These are phyloP conservation scores for Mormyrops attenuatus DNA, from an alignment of 2,797 vertebrate genomes.

Conservation along the genomic window DNA sequence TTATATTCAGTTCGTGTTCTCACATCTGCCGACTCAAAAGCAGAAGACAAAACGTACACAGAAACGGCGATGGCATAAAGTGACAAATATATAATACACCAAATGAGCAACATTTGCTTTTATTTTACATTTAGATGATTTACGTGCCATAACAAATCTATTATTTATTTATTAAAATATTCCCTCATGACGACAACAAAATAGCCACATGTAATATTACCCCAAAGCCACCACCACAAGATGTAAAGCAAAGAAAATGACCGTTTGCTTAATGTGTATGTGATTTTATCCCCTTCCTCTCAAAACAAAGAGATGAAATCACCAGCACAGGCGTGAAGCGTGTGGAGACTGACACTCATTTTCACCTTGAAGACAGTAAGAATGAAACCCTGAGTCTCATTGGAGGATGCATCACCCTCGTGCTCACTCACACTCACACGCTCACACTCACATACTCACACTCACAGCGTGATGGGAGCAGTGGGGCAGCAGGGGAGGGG, in stretches of 20 bases:
- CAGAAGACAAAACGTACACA: background rate
- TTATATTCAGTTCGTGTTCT: background rate
- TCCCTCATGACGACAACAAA: background rate
- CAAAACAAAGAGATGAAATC: background rate
- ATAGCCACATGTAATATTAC: background rate
- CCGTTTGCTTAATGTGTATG: background rate
- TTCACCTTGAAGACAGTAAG: background rate
- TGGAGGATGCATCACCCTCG: background rate
- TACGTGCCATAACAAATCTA: background rate
- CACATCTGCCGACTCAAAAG: background rate
- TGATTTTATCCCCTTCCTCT: background rate
- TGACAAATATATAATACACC: background rate
- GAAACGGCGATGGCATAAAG: background rate
- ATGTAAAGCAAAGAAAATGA: background rate
- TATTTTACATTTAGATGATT: background rate
- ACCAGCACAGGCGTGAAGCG: background rate
- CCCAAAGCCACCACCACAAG: background rate
- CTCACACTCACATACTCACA: slow-evolving; percentile 22
- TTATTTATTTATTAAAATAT: background rate
- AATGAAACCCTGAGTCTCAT: background rate
- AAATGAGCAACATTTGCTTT: background rate
- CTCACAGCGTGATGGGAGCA: background rate
- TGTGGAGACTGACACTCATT: background rate
- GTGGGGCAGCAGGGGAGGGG: slow-evolving; percentile 32
- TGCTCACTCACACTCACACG: slow-evolving; percentile 18